Evolutionary conservation across 2,888 invertebrate genomes (phyloP), one percentile per base, ranked within the genome.

Genomic region (Habroteleia sp.): DNA sequence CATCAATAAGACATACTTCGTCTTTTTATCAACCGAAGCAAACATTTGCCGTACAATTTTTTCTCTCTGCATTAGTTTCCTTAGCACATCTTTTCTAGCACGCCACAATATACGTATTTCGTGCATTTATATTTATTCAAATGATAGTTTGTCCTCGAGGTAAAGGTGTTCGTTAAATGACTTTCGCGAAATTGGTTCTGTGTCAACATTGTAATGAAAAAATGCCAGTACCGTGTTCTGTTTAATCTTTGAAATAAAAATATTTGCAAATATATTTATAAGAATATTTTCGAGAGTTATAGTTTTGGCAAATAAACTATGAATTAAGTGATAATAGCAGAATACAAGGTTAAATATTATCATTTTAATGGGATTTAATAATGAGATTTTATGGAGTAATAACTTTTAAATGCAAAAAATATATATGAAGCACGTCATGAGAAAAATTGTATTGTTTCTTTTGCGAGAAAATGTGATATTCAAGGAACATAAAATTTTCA

Each of bases 151-250:
- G n/a, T n/a, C n/a, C n/a, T n/a, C 31, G 7, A 10, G 17, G 20
- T 10, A 13, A 48, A 31, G 27, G 25, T 23, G 10, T 1, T 13
- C 0, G 23, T 14, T 50, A 41, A 50, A 41, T 41, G 41, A 50
- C 42, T 65, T 33, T 52, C 23, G 27, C 3, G 13, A 20, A 65
- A 65, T 52, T 52, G 23, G 10, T 27, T 52, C 44, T 35, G 27
- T 25, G 27, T 65, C 33, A 65, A 52, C 25, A 52, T 63, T 39
- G 63, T 41, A 50, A 29, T 10, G 41, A 41, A 50, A 11, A 41
- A 35, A 42, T 42, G 39, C 20, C 20, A 25, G 8, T 11, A 10
- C 6, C 1, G 29, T n/a, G 29, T 25, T 48, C 10, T 10, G 14
- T 63, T 50, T 42, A 41, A 50, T 50, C 31, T 48, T 23, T 13